Evolutionary conservation across 2,888 invertebrate genomes (phyloP).

Genomic region (Agrochola circellaris): DNA sequence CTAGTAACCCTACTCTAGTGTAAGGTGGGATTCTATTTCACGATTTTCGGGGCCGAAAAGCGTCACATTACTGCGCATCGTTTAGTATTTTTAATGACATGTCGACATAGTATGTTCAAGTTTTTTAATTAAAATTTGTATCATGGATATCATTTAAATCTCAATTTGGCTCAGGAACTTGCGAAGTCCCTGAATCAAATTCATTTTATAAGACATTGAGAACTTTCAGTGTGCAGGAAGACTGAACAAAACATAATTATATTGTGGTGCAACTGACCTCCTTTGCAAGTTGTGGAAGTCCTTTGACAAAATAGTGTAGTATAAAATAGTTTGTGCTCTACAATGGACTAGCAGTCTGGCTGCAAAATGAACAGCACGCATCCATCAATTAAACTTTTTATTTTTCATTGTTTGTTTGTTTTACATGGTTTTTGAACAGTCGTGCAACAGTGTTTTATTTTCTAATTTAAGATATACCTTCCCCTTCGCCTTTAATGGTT

Average conservation of each 20-base stretch:
- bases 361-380: slow-evolving; percentile 5
- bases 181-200: slow-evolving; percentile 25
- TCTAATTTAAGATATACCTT: not conserved
- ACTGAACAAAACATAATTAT: slow-evolving; percentile 46
- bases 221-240: slow-evolving; percentile 39
- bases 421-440: not conserved
- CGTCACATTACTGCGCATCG: not conserved
- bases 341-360: not conserved
- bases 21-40: not conserved
- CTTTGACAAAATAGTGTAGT: slow-evolving; percentile 30
- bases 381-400: slow-evolving; percentile 24
- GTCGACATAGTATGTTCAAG: not conserved
- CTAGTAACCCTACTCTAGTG: not conserved
- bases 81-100: slow-evolving; percentile 50
- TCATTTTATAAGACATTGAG: slow-evolving; percentile 36
- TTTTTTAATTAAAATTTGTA: slow-evolving; percentile 24
- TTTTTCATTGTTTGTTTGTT: too few species aligned
- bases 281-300: slow-evolving; percentile 64
- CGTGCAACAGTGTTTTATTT: too few species aligned
- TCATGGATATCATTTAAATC: slow-evolving; percentile 7
- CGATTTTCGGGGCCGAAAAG: slow-evolving; percentile 12
- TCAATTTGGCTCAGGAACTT: slow-evolving; percentile 32
- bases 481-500: not conserved
- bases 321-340: slow-evolving; percentile 22
- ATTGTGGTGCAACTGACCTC: slow-evolving; percentile 50